Base-by-base conservation (phyloP, 2,888 invertebrate genomes). In the Temnothorax unifasciatus region DNA sequence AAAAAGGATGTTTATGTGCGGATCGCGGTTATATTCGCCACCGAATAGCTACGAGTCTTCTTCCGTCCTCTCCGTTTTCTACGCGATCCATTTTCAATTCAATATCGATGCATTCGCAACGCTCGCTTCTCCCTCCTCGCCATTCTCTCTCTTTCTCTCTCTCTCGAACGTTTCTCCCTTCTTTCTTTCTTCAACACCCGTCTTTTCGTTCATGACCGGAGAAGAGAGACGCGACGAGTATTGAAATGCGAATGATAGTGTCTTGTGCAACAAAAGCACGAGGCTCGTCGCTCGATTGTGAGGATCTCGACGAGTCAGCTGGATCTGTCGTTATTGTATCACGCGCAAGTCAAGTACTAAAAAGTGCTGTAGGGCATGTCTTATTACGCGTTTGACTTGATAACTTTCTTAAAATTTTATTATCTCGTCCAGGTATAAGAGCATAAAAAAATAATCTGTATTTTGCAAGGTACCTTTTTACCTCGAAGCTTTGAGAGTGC, bases 51-150 rank as follows among this genome's bases (percentile, higher is more conserved):
- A 44, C 15, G 68, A 81, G 61, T 18, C 34, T 34, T 50, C 75
- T 74, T 25, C 47, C 25, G 21, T 41, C 25, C 52, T 52, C 66
- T 34, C 59, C 34, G 44, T 74, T 25, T 77, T 54, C 63, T 52
- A 61, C 63, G 61, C 68, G 83, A 85, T 90, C 86, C 85, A 86
- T 89, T 91, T 81, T 88, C 87, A 90, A 91, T 81, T 81, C 79
- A 81, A 81, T 81, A 81, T 91, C 89, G 90, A 79, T 83, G 87
- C 86, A 87, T 88, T 86, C 86, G 88, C 85, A 73, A 87, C 82
- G 64, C 29, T 66, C 85, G 82, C 76, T 86, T 87, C 73, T 85
- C 83, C 25, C 63, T 6, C 52, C 59, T 52, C 8, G 57, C 38
- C 38, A 2, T 6, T 9, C 71, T 57, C n/a, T 25, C 29, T 2